A percentile compares a stretch with the other conserved stretches of the same genome.
phyloP scores from a whole-genome alignment of 2,797 vertebrate genomes.

The Orientallactaga sibirica region DNA sequence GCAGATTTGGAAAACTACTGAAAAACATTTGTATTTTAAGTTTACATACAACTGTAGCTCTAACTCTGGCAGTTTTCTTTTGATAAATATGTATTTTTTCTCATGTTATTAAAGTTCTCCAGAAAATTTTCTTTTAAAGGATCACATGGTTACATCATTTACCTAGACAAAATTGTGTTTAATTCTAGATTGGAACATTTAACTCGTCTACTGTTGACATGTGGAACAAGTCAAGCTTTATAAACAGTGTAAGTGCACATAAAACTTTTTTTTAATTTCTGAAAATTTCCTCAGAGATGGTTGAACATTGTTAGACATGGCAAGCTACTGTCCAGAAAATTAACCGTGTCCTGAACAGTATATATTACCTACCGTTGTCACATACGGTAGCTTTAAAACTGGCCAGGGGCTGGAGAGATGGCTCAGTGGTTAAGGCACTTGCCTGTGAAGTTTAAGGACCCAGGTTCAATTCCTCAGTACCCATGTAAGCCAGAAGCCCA shows the following conservation, averaged over 20 bases:
- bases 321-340: slow-evolving; percentile 63
- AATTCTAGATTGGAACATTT: background rate
- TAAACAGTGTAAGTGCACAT: background rate
- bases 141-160: background rate
- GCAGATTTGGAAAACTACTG: slow-evolving; percentile 5
- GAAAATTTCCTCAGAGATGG: slow-evolving; percentile 1
- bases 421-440: too few relatives aligned
- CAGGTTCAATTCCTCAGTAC: too few relatives aligned
- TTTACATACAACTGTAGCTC: background rate
- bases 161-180: background rate
- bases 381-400: background rate
- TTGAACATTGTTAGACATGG: slow-evolving; percentile 17
- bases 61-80: background rate
- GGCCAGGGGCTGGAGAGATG: background rate
- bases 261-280: background rate
- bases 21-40: background rate
- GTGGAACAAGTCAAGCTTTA: slow-evolving; percentile 15
- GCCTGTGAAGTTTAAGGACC: too few relatives aligned
- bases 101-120: background rate
- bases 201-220: slow-evolving; percentile 23
- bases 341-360: slow-evolving; percentile 33
- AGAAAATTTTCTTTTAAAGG: slow-evolving; percentile 14
- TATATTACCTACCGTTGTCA: background rate
- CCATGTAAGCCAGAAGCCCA: too few relatives aligned
- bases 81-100: background rate